Evolutionary conservation across 2,113 vertebrate species (phyloP).

Genomic region (Neolamprologus fasciatus): DNA sequence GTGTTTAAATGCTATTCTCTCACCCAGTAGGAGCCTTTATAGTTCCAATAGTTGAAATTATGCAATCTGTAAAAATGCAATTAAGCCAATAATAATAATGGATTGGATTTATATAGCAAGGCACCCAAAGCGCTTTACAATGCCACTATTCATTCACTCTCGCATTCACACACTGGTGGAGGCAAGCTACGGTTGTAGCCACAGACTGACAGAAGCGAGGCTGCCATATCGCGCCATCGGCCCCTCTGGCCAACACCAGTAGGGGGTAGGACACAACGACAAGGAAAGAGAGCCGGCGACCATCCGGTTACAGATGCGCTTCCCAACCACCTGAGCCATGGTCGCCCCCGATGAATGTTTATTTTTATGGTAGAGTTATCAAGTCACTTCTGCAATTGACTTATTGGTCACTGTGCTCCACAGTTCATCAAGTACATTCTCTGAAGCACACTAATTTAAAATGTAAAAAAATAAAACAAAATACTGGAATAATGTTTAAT

Average conservation of each 20-base stretch:
- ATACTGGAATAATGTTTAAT: constrained; percentile 11
- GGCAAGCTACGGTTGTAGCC: background rate
- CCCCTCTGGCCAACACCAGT: background rate
- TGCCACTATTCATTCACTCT: background rate
- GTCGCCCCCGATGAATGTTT: background rate
- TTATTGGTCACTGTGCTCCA: constrained; percentile 22
- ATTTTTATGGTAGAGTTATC: constrained; percentile 31
- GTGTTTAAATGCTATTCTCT: constrained; percentile 6
- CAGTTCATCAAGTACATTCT: background rate
- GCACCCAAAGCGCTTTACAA: background rate
- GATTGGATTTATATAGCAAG: background rate
- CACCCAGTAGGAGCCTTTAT: background rate
- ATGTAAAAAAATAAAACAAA: background rate
- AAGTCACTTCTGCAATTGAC: constrained; percentile 34
- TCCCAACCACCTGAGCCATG: rapidly evolving
- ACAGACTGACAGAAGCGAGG: background rate
- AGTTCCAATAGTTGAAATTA: constrained; percentile 33
- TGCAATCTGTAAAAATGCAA: constrained; percentile 36
- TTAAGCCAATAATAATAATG: constrained; percentile 6
- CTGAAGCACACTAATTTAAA: constrained; percentile 38
- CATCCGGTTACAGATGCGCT: background rate
- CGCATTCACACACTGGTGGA: background rate
- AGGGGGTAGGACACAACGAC: background rate
- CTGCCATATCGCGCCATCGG: background rate
- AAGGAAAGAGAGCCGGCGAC: background rate